Evolutionary conservation across 2,888 invertebrate species (phyloP).

Genomic region (Pecten maximus): DNA sequence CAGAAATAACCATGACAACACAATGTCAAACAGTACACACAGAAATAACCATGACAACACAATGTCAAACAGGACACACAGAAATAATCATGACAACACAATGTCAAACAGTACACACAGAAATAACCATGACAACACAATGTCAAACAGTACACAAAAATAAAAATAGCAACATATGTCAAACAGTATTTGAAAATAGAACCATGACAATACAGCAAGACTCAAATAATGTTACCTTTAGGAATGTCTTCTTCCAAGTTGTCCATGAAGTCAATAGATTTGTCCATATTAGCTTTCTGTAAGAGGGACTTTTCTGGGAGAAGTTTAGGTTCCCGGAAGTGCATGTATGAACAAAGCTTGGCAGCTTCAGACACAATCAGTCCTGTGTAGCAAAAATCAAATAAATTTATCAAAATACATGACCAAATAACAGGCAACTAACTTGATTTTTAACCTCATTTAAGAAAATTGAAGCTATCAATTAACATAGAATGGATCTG

Average conservation of each 20-base stretch:
- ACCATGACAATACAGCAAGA: neutral
- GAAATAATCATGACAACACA: too few relatives aligned
- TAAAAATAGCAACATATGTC: too few relatives aligned
- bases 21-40: too few relatives aligned
- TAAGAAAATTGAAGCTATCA: too few relatives aligned
- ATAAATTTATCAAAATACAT: neutral
- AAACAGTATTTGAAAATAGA: too few relatives aligned
- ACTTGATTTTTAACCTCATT: too few relatives aligned
- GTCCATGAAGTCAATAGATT: conserved; percentile 93
- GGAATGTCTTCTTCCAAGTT: conserved; percentile 91
- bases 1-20: too few relatives aligned
- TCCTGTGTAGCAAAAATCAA: conserved; percentile 72
- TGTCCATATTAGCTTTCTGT: conserved; percentile 92
- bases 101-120: neutral
- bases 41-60: too few relatives aligned
- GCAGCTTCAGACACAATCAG: conserved; percentile 86
- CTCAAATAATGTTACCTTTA: conserved; percentile 83
- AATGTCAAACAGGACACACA: too few relatives aligned
- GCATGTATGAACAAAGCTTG: conserved; percentile 89
- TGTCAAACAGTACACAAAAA: too few relatives aligned
- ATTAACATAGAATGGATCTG: too few relatives aligned
- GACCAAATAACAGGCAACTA: neutral
- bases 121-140: too few relatives aligned
- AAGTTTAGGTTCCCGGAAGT: conserved; percentile 85
- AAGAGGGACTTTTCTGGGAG: conserved; percentile 89